Base-by-base conservation (phyloP, 2,113 vertebrate species). In the Psophia crepitans region DNA sequence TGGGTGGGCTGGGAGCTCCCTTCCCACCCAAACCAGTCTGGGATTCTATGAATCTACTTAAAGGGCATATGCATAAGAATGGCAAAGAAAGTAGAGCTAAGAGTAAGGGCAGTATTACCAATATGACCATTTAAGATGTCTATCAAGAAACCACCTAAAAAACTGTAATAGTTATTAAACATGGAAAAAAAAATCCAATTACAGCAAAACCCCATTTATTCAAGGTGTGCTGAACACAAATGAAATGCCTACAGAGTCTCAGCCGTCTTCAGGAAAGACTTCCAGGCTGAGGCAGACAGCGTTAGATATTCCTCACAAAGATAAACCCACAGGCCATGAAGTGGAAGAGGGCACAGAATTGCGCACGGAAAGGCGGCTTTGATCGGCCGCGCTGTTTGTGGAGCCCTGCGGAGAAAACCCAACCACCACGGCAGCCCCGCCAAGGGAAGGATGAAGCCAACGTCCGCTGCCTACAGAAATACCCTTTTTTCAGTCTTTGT, bases 1-100 rank as follows among this genome's bases (percentile, higher is more conserved):
- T n/a, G n/a, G n/a, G n/a, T n/a, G n/a, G n/a, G n/a, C n/a, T n/a
- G n/a, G n/a, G n/a, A n/a, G n/a, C n/a, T n/a, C n/a, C n/a, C n/a
- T n/a, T n/a, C n/a, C n/a, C n/a, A n/a, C n/a, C n/a, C n/a, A n/a
- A n/a, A n/a, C n/a, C n/a, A n/a, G n/a, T n/a, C n/a, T n/a, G n/a
- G n/a, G n/a, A n/a, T n/a, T n/a, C n/a, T n/a, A n/a, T n/a, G n/a
- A n/a, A n/a, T n/a, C n/a, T n/a, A n/a, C 30, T 54, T 39, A 26
- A 46, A 39, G 53, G 51, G 49, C 28, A 32, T 24, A 51, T 1
- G 2, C 10, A 20, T 0, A 8, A 26, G 2, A 6, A 54, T n/a
- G 28, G 41, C 39, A 24, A 44, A 71, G 23, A 46, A 7, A 56
- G 28, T 4, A 35, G 73, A 53, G 77, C 57, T 66, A 64, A 56